These are phyloP conservation scores for Glandiceps talaboti DNA, from an alignment of 53 echinoderm and acorn worm species.

Conservation along the genomic window DNA sequence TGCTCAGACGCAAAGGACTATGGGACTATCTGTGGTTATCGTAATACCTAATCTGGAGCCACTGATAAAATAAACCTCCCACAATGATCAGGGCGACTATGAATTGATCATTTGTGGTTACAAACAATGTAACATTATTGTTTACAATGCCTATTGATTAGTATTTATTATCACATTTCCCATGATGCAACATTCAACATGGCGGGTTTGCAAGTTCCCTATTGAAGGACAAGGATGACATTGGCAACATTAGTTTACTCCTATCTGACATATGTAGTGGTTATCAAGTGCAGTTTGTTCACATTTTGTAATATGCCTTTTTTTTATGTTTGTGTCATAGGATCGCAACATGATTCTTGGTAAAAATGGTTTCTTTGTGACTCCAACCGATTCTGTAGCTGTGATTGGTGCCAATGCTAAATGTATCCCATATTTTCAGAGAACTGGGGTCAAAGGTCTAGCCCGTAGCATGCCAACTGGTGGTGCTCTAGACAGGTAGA, in stretches of 20 bases:
- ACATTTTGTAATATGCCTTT: constrained; percentile 1
- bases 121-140: too few relatives aligned
- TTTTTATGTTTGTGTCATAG: constrained; percentile 17
- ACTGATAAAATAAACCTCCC: too few relatives aligned
- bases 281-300: background rate
- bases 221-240: background rate
- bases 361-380: constrained; percentile 90
- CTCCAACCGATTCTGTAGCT: constrained; percentile 80
- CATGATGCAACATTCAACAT: too few relatives aligned
- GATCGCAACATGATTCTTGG: constrained; percentile 96
- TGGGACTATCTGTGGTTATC: too few relatives aligned
- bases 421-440: constrained; percentile 87
- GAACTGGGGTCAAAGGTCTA: constrained; percentile 63
- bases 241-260: background rate
- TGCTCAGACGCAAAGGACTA: too few relatives aligned
- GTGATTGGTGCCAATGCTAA: constrained; percentile 84
- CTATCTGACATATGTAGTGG: background rate
- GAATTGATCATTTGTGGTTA: too few relatives aligned
- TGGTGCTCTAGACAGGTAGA: constrained; percentile 85
- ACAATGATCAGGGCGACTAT: too few relatives aligned
- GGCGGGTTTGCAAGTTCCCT: too few relatives aligned
- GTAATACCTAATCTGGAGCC: too few relatives aligned
- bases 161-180: too few relatives aligned
- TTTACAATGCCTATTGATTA: too few relatives aligned
- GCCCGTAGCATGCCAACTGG: constrained; percentile 93